phyloP scores from a whole-genome alignment of 1,140 invertebrate genomes.

The Coenobita brevimanus region DNA sequence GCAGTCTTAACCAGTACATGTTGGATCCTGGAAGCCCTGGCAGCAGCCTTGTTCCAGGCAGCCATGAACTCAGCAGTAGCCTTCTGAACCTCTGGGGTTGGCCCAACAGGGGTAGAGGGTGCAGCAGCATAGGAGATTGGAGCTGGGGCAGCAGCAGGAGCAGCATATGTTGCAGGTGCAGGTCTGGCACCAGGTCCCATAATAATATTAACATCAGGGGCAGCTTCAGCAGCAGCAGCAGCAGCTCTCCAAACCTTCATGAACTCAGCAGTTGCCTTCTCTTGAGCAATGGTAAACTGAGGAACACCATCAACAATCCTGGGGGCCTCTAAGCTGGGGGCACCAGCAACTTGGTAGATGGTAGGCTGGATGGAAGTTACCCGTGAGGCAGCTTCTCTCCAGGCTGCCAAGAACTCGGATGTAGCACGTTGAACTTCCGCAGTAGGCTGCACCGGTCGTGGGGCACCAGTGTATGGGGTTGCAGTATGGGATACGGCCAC shows the following conservation, averaged over 20 bases:
- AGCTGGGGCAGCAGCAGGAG: not conserved
- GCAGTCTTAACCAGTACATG: not conserved
- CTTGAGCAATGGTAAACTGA: constrained; percentile 8
- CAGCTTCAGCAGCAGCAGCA: constrained; percentile 36
- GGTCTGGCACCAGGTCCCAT: constrained; percentile 28
- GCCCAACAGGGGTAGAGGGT: not conserved
- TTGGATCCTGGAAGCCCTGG: not conserved
- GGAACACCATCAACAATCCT: constrained; percentile 6
- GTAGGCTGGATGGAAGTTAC: constrained; percentile 21
- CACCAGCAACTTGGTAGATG: constrained; percentile 25
- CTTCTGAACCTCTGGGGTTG: not conserved
- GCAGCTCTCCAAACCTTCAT: constrained; percentile 41
- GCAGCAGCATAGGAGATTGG: not conserved
- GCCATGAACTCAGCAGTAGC: constrained; percentile 5
- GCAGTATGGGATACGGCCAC: not conserved
- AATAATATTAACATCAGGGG: constrained; percentile 51
- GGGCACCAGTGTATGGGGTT: not conserved
- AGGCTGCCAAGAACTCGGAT: constrained; percentile 19
- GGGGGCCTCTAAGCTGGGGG: not conserved
- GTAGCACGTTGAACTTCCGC: constrained; percentile 26
- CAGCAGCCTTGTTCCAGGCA: not conserved
- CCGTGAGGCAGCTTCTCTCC: constrained; percentile 25
- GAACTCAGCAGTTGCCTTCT: constrained; percentile 30
- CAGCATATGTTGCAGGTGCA: not conserved
- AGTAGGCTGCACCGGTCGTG: constrained; percentile 3